Evolutionary conservation across 2,888 invertebrate species (phyloP).

Genomic region (Lochmaea capreae): DNA sequence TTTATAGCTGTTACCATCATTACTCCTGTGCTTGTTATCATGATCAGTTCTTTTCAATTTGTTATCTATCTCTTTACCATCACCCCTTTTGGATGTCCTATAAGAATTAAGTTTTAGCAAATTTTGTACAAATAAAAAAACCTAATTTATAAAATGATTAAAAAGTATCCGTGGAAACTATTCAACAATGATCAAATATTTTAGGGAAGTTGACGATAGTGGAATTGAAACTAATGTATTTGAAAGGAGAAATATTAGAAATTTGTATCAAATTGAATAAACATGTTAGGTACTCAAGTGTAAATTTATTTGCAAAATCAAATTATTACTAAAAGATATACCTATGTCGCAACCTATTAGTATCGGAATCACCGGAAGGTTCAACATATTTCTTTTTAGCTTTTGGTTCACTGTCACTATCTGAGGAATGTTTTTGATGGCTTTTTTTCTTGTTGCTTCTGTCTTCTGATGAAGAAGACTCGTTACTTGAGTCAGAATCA

Average conservation of each 20-base stretch:
- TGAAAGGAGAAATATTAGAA: no score
- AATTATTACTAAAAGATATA: constrained; percentile 3
- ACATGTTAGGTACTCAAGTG: no score
- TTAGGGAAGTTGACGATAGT: no score
- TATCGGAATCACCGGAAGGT: constrained; percentile 29
- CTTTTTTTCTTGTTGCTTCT: constrained; percentile 29
- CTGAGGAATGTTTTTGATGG: constrained; percentile 39
- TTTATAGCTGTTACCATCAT: constrained; percentile 33
- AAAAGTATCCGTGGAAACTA: no score
- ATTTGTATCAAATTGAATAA: no score
- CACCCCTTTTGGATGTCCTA: constrained; percentile 26
- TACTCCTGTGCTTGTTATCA: constrained; percentile 33
- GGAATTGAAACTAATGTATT: no score
- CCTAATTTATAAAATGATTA: no score
- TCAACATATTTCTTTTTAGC: constrained; percentile 26
- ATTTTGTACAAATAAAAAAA: no score
- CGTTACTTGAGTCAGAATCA: constrained; percentile 37
- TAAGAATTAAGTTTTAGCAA: not conserved
- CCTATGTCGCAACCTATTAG: constrained; percentile 20
- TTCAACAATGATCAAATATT: no score
- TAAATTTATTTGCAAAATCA: not conserved
- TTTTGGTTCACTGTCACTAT: constrained; percentile 40
- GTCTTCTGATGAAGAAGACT: constrained; percentile 36
- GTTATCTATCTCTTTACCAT: constrained; percentile 15
- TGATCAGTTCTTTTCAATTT: constrained; percentile 30